Evolutionary conservation across 1,140 invertebrate genomes (phyloP).

Genomic region (Chironomus tepperi): DNA sequence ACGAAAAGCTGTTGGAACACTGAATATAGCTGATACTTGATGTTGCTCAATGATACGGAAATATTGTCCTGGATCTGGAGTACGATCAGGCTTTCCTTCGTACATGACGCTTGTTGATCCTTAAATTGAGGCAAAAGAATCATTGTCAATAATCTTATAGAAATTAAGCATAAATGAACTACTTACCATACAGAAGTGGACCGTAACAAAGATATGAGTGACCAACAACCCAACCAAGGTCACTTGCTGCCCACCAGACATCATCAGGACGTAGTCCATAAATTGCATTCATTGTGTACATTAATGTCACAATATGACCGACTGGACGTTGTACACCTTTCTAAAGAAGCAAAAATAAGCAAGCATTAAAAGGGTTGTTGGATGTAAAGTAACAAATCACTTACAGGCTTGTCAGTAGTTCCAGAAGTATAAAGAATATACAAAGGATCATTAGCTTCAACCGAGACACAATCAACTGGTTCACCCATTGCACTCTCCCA

Average conservation of each 20-base stretch:
- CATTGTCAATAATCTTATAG: no score
- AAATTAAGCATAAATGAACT: no score
- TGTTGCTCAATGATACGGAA: conserved; percentile 85
- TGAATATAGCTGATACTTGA: conserved; percentile 73
- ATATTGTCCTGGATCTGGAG: conserved; percentile 83
- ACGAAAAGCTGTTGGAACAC: conserved; percentile 81
- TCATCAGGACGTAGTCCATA: conserved; percentile 74
- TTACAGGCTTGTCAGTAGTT: conserved; percentile 65
- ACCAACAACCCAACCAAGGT: conserved; percentile 88
- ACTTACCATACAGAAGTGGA: conserved; percentile 64
- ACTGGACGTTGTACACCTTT: conserved; percentile 77
- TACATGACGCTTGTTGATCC: conserved; percentile 74
- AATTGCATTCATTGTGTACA: conserved; percentile 74
- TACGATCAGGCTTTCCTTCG: conserved; percentile 90
- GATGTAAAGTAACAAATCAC: not conserved
- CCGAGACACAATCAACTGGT: conserved; percentile 70
- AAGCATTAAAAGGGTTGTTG: no score
- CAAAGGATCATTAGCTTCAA: conserved; percentile 79
- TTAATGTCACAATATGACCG: conserved; percentile 75
- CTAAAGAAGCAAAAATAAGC: not conserved
- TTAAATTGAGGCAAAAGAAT: not conserved
- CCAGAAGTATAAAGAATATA: conserved; percentile 93
- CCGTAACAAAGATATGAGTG: conserved; percentile 92
- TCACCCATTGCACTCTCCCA: conserved; percentile 61
- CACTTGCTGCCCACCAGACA: conserved; percentile 73